Evolutionary conservation across 2,888 invertebrate species (phyloP).

Genomic region (Rhamnusium bicolor): DNA sequence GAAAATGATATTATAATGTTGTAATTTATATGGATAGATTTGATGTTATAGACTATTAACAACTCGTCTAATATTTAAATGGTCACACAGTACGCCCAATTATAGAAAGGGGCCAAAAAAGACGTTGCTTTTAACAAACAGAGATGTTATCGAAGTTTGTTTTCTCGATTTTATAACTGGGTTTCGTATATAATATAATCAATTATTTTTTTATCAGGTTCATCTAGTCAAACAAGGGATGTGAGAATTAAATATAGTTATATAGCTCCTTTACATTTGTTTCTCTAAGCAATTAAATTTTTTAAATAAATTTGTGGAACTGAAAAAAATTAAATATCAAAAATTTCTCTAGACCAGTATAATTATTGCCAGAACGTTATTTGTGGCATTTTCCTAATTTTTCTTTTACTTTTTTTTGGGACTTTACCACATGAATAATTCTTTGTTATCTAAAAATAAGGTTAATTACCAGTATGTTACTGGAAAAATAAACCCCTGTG

Average conservation of each 20-base stretch:
- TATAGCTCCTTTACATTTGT: background rate
- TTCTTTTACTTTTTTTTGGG: too few relatives aligned
- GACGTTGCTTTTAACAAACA: slow-evolving; percentile 3
- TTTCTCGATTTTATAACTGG: slow-evolving; percentile 1
- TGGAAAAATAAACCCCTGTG: too few relatives aligned
- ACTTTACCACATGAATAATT: too few relatives aligned
- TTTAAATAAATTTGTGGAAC: too few relatives aligned
- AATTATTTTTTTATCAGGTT: slow-evolving; percentile 1
- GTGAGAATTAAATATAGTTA: background rate
- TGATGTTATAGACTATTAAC: slow-evolving; percentile 10
- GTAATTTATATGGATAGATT: slow-evolving; percentile 12
- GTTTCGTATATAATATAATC: background rate
- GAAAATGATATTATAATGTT: slow-evolving; percentile 6
- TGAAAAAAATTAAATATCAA: too few relatives aligned
- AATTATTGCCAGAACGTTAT: too few relatives aligned
- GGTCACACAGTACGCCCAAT: slow-evolving; percentile 1
- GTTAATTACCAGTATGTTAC: too few relatives aligned
- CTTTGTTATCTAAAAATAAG: too few relatives aligned
- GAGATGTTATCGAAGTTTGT: slow-evolving; percentile 8
- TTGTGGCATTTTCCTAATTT: too few relatives aligned
- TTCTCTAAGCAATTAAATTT: background rate
- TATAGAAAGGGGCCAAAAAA: slow-evolving; percentile 4
- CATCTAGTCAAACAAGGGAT: background rate
- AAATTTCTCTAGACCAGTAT: too few relatives aligned
- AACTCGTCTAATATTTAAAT: slow-evolving; percentile 11